Conservation (phyloP, 2,888 invertebrate species). For the Drosophila antonietae region DNA sequence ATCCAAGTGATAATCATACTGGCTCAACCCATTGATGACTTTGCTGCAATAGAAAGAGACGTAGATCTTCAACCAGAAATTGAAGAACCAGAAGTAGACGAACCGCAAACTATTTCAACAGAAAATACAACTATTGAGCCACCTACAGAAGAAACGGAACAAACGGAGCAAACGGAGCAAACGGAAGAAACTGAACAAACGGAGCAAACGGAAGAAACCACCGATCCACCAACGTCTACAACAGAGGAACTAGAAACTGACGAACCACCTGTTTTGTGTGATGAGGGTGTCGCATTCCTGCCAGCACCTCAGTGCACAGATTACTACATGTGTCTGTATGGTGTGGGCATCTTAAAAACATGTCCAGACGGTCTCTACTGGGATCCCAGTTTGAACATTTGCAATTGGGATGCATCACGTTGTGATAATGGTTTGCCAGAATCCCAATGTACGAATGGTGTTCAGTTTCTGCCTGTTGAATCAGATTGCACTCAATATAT, state of each 20-base stretch:
- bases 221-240: background rate
- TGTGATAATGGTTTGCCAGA: constrained; percentile 2
- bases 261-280: constrained; percentile 2
- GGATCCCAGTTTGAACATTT: constrained; percentile 2
- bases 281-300: background rate
- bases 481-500: constrained; percentile 12
- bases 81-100: background rate
- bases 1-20: background rate
- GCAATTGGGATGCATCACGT: constrained; percentile 1
- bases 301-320: constrained; percentile 10
- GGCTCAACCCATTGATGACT: constrained; percentile 3
- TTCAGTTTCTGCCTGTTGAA: background rate
- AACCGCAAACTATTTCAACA: background rate
- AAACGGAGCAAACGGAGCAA: background rate
- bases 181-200: background rate
- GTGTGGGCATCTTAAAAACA: background rate
- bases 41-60: background rate
- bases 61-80: background rate
- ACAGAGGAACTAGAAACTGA: background rate
- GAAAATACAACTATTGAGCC: background rate
- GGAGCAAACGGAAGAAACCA: background rate
- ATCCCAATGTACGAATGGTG: background rate
- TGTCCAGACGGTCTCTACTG: constrained; percentile 9
- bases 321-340: constrained; percentile 1
- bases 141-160: background rate